These are phyloP conservation scores for Pithys albifrons DNA, from an alignment of 2,113 vertebrate species.

Conservation along the genomic window DNA sequence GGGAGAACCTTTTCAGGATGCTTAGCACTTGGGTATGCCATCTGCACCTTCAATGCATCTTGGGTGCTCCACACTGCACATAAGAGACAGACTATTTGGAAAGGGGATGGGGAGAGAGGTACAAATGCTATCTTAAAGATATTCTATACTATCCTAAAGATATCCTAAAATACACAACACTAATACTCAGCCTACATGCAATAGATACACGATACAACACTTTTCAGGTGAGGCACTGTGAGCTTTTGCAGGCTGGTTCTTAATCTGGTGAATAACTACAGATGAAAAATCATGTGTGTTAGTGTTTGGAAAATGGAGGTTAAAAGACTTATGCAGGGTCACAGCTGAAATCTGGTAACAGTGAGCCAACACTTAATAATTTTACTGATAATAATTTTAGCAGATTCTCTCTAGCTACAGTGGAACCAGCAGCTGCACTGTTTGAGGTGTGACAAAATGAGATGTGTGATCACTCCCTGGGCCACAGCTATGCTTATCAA, in stretches of 20 bases:
- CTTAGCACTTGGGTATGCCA: not conserved
- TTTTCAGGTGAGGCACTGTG: not conserved
- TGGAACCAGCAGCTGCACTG: not conserved
- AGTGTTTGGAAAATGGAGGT: not conserved
- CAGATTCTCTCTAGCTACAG: not conserved
- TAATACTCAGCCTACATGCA: not conserved
- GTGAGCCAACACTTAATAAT: not conserved
- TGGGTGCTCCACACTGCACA: not conserved
- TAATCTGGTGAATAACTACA: not conserved
- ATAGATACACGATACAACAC: fast-evolving
- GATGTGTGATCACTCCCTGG: not conserved
- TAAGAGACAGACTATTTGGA: not conserved
- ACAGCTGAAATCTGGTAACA: not conserved
- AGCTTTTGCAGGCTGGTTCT: not conserved
- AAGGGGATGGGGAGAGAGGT: not conserved
- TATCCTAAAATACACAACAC: not conserved
- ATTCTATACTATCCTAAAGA: not conserved
- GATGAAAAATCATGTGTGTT: not conserved
- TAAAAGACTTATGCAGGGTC: not conserved
- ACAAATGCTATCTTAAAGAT: not conserved
- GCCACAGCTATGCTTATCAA: not conserved
- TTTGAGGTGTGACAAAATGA: constrained; percentile 1
- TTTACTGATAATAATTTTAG: not conserved
- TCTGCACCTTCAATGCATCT: not conserved
- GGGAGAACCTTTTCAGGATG: not conserved